Base-by-base conservation (phyloP, 2,113 vertebrate genomes). In the Antennarius striatus region DNA sequence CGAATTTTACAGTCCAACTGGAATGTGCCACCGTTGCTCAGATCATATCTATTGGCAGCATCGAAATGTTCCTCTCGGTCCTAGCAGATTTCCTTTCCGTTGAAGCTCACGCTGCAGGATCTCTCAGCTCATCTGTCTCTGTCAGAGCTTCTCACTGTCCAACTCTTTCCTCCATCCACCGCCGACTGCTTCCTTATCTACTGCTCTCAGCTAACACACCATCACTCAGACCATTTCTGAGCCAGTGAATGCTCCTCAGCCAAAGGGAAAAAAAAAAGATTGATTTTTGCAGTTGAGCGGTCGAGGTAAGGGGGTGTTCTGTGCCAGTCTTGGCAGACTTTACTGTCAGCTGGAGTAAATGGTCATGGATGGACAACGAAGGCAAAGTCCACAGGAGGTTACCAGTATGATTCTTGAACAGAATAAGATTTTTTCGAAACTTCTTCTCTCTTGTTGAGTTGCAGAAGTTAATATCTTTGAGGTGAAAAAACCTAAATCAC, bases 131-230 rank as follows among this genome's bases (percentile, higher is more conserved):
- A 80, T 85, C 83, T 50, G 58, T 85, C 61, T 79, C 67, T 74
- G 71, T 83, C 84, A 70, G 56, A 73, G 59, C 54, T 13, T 57
- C 59, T 65, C 55, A 54, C 82, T 63, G 62, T 55, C 65, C 64
- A 22, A 40, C 64, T 72, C 51, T 45, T 40, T 68, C 74, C 77
- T 72, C 68, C 55, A 53, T 74, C 69, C 69, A 60, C 54, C 45
- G 63, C 72, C 46, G 70, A 69, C 67, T 73, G 49, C 69, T 32
- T 72, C 56, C 79, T 87, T 87, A 87, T 85, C 85, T 82, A 47
- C 46, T 43, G n/a, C 78, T 69, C 81, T 82, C 75, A 73, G 78
- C 71, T 49, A 74, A 63, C 71, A 80, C 75, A 47, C 70, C 57
- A 82, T 75, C 79, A 69, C 68, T 86, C 73, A 82, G 66, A 51